Evolutionary conservation across 2,888 invertebrate species (phyloP).

Genomic region (Diplazon laetatorius): DNA sequence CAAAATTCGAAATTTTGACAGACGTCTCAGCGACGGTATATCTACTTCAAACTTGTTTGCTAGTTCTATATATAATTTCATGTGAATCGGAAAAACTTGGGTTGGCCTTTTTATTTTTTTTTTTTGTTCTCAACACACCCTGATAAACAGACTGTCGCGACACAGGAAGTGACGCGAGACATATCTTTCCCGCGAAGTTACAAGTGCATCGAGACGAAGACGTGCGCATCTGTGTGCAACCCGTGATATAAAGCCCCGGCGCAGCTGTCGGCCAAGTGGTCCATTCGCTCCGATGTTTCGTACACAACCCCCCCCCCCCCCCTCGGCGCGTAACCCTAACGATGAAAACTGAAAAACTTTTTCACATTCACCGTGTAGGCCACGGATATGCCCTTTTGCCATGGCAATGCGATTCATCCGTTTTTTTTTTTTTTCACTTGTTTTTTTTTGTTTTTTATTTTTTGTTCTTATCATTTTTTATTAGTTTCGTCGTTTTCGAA

Average conservation of each 20-base stretch:
- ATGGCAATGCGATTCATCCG: slow-evolving; percentile 15
- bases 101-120: too few relatives aligned
- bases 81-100: slow-evolving; percentile 49
- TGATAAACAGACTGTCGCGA: too few relatives aligned
- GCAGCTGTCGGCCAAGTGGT: slow-evolving; percentile 79
- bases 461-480: background rate
- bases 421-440: slow-evolving; percentile 12
- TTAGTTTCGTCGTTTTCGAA: slow-evolving; percentile 7
- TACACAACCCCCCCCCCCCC: background rate
- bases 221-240: slow-evolving; percentile 20
- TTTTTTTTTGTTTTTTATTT: background rate
- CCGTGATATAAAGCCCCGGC: slow-evolving; percentile 61
- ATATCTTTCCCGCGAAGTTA: slow-evolving; percentile 65
- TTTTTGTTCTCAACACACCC: too few relatives aligned
- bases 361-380: slow-evolving; percentile 8
- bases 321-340: too few relatives aligned
- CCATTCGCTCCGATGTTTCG: slow-evolving; percentile 28
- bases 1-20: too few relatives aligned
- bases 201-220: slow-evolving; percentile 61
- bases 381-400: background rate
- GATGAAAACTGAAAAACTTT: background rate
- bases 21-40: too few relatives aligned
- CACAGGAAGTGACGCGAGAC: slow-evolving; percentile 79
- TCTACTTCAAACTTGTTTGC: too few relatives aligned
- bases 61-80: too few relatives aligned